Percentiles rank a stretch among this genome's conserved stretches.
These are phyloP conservation scores for Micrasema minimum DNA, from an alignment of 1,140 invertebrate species.

Conservation along the genomic window DNA sequence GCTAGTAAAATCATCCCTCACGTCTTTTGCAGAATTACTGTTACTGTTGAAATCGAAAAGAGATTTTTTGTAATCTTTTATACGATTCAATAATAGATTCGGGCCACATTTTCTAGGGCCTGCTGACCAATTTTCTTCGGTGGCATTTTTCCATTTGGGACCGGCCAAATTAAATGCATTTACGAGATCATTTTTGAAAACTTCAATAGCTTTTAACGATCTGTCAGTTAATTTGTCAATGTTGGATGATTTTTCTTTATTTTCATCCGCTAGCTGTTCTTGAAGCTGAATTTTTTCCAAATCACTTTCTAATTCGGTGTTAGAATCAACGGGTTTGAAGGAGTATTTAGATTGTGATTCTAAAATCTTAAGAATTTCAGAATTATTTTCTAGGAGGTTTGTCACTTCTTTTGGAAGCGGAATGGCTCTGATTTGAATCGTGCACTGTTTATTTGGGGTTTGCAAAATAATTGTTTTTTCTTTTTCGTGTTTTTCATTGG, in stretches of 20 bases:
- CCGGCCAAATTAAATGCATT: constrained; percentile 71
- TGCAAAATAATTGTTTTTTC: constrained; percentile 70
- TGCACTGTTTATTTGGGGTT: constrained; percentile 79
- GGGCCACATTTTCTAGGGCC: constrained; percentile 90
- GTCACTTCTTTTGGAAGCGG: constrained; percentile 83
- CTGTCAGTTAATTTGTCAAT: constrained; percentile 55
- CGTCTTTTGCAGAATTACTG: constrained; percentile 58
- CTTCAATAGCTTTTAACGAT: constrained; percentile 68
- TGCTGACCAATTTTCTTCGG: constrained; percentile 88
- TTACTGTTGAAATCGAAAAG: constrained; percentile 61
- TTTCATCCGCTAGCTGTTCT: constrained; percentile 5
- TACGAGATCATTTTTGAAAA: constrained; percentile 74
- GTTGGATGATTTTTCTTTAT: background rate
- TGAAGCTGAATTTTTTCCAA: too few species aligned
- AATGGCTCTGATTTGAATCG: constrained; percentile 80
- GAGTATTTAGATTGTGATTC: too few species aligned
- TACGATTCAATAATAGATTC: constrained; percentile 87
- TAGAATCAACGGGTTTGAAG: constrained; percentile 8
- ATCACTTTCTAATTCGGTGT: constrained; percentile 32
- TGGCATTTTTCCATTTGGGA: constrained; percentile 68
- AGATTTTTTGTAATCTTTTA: constrained; percentile 69
- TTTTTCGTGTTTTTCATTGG: constrained; percentile 61
- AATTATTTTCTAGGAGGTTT: constrained; percentile 68
- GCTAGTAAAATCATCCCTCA: constrained; percentile 74
- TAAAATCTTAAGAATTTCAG: constrained; percentile 68